These are phyloP conservation scores for Erinaceus europaeus DNA, from an alignment of 2,113 vertebrate genomes.

Conservation along the genomic window DNA sequence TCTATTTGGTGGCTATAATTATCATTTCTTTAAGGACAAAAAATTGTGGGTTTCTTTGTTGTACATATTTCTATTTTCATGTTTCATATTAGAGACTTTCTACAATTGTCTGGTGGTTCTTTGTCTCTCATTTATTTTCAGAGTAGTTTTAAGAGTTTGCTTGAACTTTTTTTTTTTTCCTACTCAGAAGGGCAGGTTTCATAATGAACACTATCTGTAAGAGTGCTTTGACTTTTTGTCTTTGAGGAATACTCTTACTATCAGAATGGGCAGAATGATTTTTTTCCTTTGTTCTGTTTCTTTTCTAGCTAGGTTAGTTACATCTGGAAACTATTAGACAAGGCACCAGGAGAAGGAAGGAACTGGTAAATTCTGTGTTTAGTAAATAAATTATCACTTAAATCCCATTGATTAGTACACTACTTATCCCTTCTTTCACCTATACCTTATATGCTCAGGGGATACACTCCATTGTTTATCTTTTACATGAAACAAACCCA, in stretches of 20 bases:
- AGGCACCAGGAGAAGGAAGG: not conserved
- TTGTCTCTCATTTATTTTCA: not conserved
- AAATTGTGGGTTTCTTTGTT: not conserved
- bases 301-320: not conserved
- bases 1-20: not conserved
- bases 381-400: not conserved
- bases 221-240: not conserved
- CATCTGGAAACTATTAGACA: not conserved
- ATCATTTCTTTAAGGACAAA: not conserved
- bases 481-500: not conserved
- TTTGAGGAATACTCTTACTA: not conserved
- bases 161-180: not conserved
- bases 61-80: not conserved
- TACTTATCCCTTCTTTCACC: not conserved
- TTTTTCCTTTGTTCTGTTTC: not conserved
- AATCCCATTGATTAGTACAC: not conserved
- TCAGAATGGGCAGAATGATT: not conserved
- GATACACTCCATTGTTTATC: not conserved
- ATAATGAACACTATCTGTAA: not conserved
- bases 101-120: not conserved
- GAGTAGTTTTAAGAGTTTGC: not conserved
- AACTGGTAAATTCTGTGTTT: not conserved
- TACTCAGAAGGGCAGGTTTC: not conserved
- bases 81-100: not conserved
- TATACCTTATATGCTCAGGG: not conserved